A percentile compares a stretch with the other conserved stretches of the same genome.
phyloP scores from a whole-genome alignment of 2,888 invertebrate species.

The Synanthedon myopaeformis region DNA sequence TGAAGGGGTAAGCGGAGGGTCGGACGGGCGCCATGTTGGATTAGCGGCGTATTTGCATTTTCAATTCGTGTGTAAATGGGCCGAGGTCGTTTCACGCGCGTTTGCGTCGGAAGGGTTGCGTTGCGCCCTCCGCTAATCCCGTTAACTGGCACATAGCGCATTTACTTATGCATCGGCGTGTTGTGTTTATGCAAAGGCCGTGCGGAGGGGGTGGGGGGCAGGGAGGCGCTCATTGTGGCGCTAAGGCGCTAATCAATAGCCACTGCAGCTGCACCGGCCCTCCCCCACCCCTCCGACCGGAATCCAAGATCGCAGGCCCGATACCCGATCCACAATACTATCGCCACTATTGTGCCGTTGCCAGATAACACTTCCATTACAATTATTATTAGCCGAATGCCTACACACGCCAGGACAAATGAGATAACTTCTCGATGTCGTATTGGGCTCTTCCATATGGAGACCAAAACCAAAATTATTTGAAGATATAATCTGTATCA shows the following conservation, averaged over 20 bases:
- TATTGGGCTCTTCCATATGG: no score
- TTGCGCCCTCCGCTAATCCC: constrained; percentile 19
- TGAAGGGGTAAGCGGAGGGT: constrained; percentile 10
- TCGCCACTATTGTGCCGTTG: not conserved
- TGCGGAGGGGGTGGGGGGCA: constrained; percentile 6
- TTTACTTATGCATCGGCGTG: not conserved
- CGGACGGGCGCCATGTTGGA: constrained; percentile 31
- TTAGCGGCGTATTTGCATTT: constrained; percentile 50
- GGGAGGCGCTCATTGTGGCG: constrained; percentile 11
- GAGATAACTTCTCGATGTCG: no score
- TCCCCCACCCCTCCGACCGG: constrained; percentile 2
- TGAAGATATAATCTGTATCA: no score
- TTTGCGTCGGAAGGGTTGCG: constrained; percentile 23
- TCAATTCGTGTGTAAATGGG: constrained; percentile 21
- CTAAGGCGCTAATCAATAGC: constrained; percentile 52
- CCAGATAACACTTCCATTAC: no score
- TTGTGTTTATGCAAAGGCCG: not conserved
- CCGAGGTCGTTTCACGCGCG: constrained; percentile 16
- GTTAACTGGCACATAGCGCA: constrained; percentile 20
- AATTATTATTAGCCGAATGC: no score
- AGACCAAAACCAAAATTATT: no score
- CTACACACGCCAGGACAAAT: no score
- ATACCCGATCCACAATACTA: constrained; percentile 4
- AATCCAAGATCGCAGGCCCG: constrained; percentile 3
- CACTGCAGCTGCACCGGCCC: constrained; percentile 31